A percentile compares a stretch with the other conserved stretches of the same genome.
These are phyloP conservation scores for Hoplostethus mediterraneus DNA, from an alignment of 2,797 vertebrate genomes.

Conservation along the genomic window DNA sequence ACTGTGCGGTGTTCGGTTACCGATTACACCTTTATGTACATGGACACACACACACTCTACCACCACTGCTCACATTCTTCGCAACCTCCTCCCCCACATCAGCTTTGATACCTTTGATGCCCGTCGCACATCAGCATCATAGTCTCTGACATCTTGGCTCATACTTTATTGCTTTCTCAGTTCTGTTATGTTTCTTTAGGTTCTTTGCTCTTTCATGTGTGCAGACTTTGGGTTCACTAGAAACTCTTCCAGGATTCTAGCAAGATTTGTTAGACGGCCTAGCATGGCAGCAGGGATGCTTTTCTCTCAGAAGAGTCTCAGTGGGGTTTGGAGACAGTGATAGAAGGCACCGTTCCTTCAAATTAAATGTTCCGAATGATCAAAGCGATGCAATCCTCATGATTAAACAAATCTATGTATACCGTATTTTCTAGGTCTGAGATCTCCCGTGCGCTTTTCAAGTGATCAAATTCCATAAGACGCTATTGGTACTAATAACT, in stretches of 20 bases:
- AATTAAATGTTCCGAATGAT: conserved; percentile 25
- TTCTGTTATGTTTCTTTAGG: neutral
- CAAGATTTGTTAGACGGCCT: conserved; percentile 15
- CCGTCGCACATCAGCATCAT: neutral
- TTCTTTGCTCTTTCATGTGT: conserved; percentile 7
- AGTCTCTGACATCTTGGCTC: conserved; percentile 14
- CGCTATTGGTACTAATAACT: conserved; percentile 31
- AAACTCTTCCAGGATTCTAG: conserved; percentile 26
- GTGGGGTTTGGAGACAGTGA: conserved; percentile 13
- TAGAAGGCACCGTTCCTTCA: neutral
- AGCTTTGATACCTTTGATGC: conserved; percentile 8
- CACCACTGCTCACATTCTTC: neutral
- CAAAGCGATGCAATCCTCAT: conserved; percentile 8
- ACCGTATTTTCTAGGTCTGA: too few relatives aligned
- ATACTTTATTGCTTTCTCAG: neutral
- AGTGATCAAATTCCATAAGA: conserved; percentile 6
- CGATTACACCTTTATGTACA: too few relatives aligned
- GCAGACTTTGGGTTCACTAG: conserved; percentile 3
- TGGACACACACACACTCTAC: neutral
- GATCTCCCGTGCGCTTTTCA: too few relatives aligned
- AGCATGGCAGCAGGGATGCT: conserved; percentile 17
- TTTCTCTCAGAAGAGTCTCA: conserved; percentile 27
- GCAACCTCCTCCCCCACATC: neutral
- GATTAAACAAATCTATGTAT: conserved; percentile 17
- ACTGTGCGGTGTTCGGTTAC: too few relatives aligned